Conservation (phyloP, 2,888 invertebrate genomes). For the Drosophila koepferae region DNA sequence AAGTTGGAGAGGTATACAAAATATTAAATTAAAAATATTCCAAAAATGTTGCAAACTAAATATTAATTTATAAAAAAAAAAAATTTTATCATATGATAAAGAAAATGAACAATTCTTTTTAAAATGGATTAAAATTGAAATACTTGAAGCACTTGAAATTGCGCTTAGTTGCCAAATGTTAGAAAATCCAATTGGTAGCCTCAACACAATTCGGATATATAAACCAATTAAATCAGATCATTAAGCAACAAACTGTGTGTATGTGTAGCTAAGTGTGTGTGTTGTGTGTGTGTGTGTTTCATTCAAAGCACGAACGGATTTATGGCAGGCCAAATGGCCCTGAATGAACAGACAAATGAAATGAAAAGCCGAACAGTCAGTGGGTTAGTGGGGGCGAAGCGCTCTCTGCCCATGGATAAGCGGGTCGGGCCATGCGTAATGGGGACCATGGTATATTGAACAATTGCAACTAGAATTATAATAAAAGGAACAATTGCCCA, state of each 20-base stretch:
- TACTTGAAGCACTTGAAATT: conserved; percentile 3
- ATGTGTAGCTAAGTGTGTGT: conserved; percentile 6
- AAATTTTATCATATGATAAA: no score
- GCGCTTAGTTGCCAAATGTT: conserved; percentile 9
- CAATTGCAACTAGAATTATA: conserved; percentile 38
- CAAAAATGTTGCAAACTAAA: no score
- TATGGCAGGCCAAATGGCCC: conserved; percentile 47
- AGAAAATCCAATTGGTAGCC: conserved; percentile 1
- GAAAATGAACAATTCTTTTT: no score
- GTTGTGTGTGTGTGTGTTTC: conserved; percentile 1
- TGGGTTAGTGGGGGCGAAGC: conserved; percentile 61
- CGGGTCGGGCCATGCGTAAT: background rate
- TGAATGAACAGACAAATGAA: conserved; percentile 58
- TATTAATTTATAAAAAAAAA: no score
- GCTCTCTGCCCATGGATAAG: background rate
- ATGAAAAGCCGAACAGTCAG: conserved; percentile 55
- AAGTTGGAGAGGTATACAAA: no score
- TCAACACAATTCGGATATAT: conserved; percentile 6
- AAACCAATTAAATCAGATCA: conserved; percentile 47
- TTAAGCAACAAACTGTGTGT: conserved; percentile 30
- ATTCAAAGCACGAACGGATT: conserved; percentile 39
- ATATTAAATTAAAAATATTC: no score
- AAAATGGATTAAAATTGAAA: background rate
- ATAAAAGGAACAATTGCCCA: conserved; percentile 36
- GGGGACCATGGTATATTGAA: background rate